These are phyloP conservation scores for Crotalus tigris DNA, from an alignment of 2,113 vertebrate species.

Conservation along the genomic window DNA sequence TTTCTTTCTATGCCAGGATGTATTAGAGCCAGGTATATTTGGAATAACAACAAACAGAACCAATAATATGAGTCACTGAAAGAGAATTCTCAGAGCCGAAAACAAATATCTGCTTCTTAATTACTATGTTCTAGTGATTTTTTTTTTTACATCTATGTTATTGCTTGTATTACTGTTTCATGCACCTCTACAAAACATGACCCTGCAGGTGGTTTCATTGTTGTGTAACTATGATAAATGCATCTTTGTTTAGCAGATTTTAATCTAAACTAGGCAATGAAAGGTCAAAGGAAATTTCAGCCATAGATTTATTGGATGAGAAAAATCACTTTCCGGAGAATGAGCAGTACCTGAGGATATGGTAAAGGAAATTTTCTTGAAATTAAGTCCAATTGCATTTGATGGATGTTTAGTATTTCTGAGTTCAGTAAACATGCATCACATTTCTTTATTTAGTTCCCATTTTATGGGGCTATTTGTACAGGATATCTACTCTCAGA, in stretches of 20 bases:
- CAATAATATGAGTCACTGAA: slow-evolving; percentile 19
- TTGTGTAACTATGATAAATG: neutral
- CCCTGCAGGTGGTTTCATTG: neutral
- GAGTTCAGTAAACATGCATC: neutral
- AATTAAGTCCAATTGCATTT: neutral
- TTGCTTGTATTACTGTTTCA: neutral
- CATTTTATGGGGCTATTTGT: neutral
- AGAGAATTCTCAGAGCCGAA: neutral
- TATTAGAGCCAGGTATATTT: neutral
- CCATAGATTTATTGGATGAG: neutral
- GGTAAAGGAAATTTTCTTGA: neutral
- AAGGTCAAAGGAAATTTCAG: neutral
- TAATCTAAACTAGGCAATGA: neutral
- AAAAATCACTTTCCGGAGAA: neutral
- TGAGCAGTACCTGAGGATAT: neutral
- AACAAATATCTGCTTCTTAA: neutral
- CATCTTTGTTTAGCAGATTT: neutral
- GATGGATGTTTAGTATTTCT: neutral
- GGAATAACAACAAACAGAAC: slow-evolving; percentile 20
- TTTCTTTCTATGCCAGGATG: slow-evolving; percentile 41
- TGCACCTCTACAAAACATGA: neutral
- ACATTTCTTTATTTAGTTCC: neutral
- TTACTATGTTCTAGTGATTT: neutral
- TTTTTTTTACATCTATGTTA: neutral
- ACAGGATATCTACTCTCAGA: neutral